These are phyloP conservation scores for Argyrosomus regius DNA, from an alignment of 2,797 vertebrate genomes.

Conservation along the genomic window DNA sequence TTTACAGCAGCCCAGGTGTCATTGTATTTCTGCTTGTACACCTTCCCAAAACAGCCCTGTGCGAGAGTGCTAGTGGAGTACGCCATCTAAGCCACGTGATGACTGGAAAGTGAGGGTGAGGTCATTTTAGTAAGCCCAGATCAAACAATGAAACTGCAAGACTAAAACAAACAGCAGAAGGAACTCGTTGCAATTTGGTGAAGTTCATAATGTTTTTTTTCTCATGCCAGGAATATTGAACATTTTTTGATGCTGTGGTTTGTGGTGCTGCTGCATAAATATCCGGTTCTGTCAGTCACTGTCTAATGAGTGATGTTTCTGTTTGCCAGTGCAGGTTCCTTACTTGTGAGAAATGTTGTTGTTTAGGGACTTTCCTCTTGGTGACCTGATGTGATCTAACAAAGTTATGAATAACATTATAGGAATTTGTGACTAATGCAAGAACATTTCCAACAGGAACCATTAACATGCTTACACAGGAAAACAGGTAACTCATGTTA, in stretches of 20 bases:
- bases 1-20: conserved; percentile 84
- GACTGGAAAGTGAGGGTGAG: neutral
- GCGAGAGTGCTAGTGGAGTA: conserved; percentile 80
- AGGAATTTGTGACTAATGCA: neutral
- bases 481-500: neutral
- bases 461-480: too few relatives aligned
- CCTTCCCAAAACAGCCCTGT: conserved; percentile 83
- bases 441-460: neutral
- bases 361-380: conserved; percentile 22
- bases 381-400: neutral
- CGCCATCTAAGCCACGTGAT: conserved; percentile 69
- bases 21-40: conserved; percentile 82
- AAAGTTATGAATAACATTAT: too few relatives aligned
- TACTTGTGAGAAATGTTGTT: neutral
- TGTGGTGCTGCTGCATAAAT: accelerated
- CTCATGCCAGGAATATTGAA: neutral
- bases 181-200: neutral
- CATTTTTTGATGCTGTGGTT: neutral
- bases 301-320: neutral
- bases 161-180: neutral
- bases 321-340: neutral
- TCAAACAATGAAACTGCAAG: neutral
- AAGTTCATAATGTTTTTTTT: neutral
- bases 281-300: accelerated
- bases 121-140: neutral